Conservation (phyloP, 2,113 vertebrate genomes). For the Neodontobutis hainanensis region DNA sequence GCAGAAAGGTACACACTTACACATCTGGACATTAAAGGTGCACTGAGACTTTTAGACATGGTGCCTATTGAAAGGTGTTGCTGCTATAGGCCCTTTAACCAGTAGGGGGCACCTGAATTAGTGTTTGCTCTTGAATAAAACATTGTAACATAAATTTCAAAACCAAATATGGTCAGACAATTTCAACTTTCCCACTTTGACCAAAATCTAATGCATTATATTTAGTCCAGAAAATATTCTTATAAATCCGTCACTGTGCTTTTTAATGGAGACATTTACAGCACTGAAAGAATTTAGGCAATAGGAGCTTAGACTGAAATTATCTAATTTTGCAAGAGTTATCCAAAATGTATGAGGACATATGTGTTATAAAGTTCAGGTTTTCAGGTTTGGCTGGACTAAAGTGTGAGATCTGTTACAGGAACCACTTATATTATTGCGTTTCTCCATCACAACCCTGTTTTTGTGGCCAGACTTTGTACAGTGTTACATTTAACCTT, state of each 20-base stretch:
- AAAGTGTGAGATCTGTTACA: not conserved
- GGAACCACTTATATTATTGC: not conserved
- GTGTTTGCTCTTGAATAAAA: too few relatives aligned
- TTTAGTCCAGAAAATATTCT: not conserved
- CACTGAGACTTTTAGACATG: too few relatives aligned
- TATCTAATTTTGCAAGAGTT: too few relatives aligned
- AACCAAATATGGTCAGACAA: too few relatives aligned
- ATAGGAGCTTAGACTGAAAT: not conserved
- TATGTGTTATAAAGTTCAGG: not conserved
- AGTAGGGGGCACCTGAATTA: too few relatives aligned
- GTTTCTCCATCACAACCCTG: too few relatives aligned
- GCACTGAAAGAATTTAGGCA: not conserved
- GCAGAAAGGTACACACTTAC: slow-evolving; percentile 80
- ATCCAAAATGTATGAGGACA: not conserved
- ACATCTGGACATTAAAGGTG: too few relatives aligned
- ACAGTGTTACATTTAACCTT: not conserved
- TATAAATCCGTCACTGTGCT: not conserved
- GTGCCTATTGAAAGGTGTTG: too few relatives aligned
- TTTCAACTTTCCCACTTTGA: not conserved
- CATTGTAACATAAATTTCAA: too few relatives aligned
- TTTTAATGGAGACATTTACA: not conserved
- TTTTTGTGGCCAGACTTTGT: not conserved
- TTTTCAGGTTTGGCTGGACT: not conserved
- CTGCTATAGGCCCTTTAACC: too few relatives aligned
- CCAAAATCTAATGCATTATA: not conserved